Base-by-base conservation (phyloP, 64 coral and sea anemone genomes). In the Porites lutea region DNA sequence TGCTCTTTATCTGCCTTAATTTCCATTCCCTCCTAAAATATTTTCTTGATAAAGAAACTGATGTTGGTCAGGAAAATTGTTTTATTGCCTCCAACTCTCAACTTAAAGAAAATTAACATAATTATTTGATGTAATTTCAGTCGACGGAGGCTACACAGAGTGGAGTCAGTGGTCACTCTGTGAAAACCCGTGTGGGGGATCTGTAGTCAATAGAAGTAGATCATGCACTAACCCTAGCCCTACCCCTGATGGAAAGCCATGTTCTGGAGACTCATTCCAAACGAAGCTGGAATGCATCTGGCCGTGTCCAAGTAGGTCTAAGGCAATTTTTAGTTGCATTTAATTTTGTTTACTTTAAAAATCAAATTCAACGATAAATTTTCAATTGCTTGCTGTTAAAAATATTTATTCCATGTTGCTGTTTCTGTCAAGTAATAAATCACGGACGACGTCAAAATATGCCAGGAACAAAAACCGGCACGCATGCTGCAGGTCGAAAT, bases 111-210 rank as follows among this genome's bases (percentile, higher is more conserved):
- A 46, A 63, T 5, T 13, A 22, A 72, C 44, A 55, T 23, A 52
- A 23, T 69, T 85, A 18, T 15, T 62, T 13, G 5, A 6, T 21
- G 16, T n/a, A 48, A 10, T 13, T 20, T 5, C 57, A 98, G 96
- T 98, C 48, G 82, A 93, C 74, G 96, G 96, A 5, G 93, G 96
- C n/a, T 98, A 69, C 70, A 88, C 88, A 14, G 97, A 99, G 54
- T 99, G 97, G 97, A 90, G 93, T 89, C 97, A 99, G 55, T 99
- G 97, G 97, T 96, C 94, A 19, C 91, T 90, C n/a, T 99, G 97
- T 86, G 94, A 94, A 4, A 99, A 96, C 50, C 94, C 94, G 0
- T 99, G 97, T 79, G 94, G 97, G 44, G 97, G 97, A 48, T 99
- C 97, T 18, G 83, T 86, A 16, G 91, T 99, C 3, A 99, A 96